Evolutionary conservation across 2,113 vertebrate genomes (phyloP).

Genomic region (Oreotrochilus melanogaster): DNA sequence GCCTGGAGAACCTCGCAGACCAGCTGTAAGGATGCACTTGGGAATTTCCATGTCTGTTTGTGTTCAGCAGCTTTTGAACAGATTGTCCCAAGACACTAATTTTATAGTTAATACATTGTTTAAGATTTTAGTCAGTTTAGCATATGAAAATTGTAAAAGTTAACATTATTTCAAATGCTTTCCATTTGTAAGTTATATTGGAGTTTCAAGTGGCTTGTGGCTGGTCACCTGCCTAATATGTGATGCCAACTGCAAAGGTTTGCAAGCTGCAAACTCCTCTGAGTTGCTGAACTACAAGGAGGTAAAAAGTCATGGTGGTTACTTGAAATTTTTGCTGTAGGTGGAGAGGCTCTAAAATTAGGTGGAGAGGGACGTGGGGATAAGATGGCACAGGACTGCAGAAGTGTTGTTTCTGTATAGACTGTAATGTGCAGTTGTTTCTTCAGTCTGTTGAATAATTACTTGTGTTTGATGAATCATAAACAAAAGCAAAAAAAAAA

Average conservation of each 20-base stretch:
- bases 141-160: not conserved
- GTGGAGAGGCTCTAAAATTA: not conserved
- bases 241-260: not conserved
- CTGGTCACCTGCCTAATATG: not conserved
- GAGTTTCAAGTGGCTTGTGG: not conserved
- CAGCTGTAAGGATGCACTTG: conserved; percentile 83
- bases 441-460: not conserved
- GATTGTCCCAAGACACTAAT: not conserved
- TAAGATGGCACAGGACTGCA: not conserved
- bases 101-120: not conserved
- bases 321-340: not conserved
- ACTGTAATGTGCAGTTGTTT: not conserved
- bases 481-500: not conserved
- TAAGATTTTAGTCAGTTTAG: not conserved
- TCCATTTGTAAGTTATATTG: not conserved
- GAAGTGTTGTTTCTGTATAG: not conserved
- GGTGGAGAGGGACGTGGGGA: fast-evolving
- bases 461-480: not conserved
- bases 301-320: not conserved
- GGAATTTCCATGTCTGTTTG: not conserved
- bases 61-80: not conserved
- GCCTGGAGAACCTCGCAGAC: conserved; percentile 86
- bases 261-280: not conserved
- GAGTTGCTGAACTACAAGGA: not conserved
- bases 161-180: not conserved